Base-by-base conservation (phyloP, 2,888 invertebrate genomes). In the Deilephila elpenor region DNA sequence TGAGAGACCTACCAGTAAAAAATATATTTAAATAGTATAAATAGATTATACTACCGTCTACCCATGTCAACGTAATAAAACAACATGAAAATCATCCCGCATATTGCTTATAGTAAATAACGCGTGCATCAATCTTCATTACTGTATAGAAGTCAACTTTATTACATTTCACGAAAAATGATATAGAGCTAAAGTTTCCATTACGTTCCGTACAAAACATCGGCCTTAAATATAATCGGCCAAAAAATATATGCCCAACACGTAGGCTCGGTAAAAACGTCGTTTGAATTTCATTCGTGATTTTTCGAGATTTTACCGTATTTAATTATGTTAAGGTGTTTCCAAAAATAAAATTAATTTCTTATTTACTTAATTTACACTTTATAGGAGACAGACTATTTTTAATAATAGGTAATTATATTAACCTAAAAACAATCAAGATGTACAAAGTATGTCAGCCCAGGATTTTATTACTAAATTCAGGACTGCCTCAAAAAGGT, bases 81-180 rank as follows among this genome's bases (percentile, higher is more conserved):
- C 56, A 56, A 56, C 34, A 37, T 37, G n/a, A 37, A 32, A 37
- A 64, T 64, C n/a, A 64, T 64, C 37, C 6, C 6, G 56, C 56
- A n/a, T 56, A 56, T 56, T 56, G n/a, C 20, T 19, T 0, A 25
- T 6, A 64, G n/a, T 64, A n/a, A 62, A 44, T 67, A 25, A 44
- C 14, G 25, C 51, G 19, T 4, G 51, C 51, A 67, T 67, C 67
- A 67, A 51, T 67, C 67, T 51, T 67, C 67, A 51, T 67, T 67
- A 67, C 25, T 17, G 3, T 25, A 67, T 37, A 64, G 67, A 67
- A 67, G 25, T 67, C 51, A 25, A 25, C 51, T 67, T 67, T 67
- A 67, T 67, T 67, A 67, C 67, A 25, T 67, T 64, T 67, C 44
- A 67, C 67, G 67, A 51, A 67, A 67, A 51, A 67, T 67, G 51